Evolutionary conservation across 1,140 invertebrate genomes (phyloP).

Genomic region (Leptopilina boulardi): DNA sequence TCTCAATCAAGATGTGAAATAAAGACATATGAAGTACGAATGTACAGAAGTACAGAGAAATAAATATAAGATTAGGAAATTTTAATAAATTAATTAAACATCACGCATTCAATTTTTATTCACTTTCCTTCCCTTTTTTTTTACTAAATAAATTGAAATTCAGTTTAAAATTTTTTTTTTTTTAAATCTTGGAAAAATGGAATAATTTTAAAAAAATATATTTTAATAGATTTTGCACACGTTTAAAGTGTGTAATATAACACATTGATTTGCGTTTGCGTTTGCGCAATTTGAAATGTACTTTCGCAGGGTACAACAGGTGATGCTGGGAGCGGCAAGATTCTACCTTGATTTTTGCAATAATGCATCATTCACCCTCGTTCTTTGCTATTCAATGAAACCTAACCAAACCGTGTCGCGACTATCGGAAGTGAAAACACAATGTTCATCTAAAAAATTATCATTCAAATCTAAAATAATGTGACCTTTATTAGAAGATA

Average conservation of each 20-base stretch:
- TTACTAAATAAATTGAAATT: not conserved
- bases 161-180: too few relatives aligned
- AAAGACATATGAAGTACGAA: constrained; percentile 42
- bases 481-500: not conserved
- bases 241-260: constrained; percentile 57
- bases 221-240: constrained; percentile 17
- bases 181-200: too few relatives aligned
- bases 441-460: not conserved
- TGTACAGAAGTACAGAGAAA: constrained; percentile 54
- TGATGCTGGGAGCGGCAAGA: constrained; percentile 60
- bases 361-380: constrained; percentile 13
- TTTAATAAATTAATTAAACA: constrained; percentile 67
- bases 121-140: not conserved
- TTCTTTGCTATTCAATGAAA: not conserved
- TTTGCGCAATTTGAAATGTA: constrained; percentile 50
- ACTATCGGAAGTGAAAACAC: not conserved
- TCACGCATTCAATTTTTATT: not conserved
- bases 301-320: constrained; percentile 62
- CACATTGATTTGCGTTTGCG: constrained; percentile 66
- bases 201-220: too few relatives aligned
- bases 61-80: constrained; percentile 64
- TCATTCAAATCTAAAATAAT: not conserved
- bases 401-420: constrained; percentile 8
- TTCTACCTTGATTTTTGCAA: constrained; percentile 11
- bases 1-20: constrained; percentile 9